phyloP scores from a whole-genome alignment of 2,888 invertebrate species.

The Mythimna albipuncta region DNA sequence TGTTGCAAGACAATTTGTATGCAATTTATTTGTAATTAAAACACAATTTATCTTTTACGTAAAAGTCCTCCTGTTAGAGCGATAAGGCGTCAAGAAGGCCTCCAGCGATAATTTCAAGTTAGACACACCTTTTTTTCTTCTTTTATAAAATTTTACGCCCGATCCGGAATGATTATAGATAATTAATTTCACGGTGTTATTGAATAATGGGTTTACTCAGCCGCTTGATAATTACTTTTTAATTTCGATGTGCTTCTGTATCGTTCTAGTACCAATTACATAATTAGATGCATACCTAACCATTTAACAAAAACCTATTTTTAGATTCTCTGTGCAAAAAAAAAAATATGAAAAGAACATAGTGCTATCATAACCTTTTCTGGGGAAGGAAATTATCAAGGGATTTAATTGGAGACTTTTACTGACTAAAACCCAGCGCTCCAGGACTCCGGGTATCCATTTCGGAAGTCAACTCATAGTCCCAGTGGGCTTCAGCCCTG shows the following conservation, averaged over 20 bases:
- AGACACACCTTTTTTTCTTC: conserved; percentile 2
- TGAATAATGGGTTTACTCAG: conserved; percentile 39
- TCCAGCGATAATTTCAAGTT: conserved; percentile 1
- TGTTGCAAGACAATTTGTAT: not conserved
- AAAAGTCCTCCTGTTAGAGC: not conserved
- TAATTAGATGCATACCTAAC: too few relatives aligned
- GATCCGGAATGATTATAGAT: conserved; percentile 12
- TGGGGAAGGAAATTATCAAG: too few relatives aligned
- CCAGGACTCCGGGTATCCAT: too few relatives aligned
- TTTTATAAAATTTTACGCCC: not conserved
- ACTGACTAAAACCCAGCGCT: too few relatives aligned
- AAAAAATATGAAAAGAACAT: too few relatives aligned
- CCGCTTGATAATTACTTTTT: conserved; percentile 29
- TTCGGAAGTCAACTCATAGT: too few relatives aligned
- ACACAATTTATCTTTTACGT: not conserved
- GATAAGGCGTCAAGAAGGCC: conserved; percentile 18
- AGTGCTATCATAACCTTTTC: too few relatives aligned
- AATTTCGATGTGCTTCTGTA: conserved; percentile 27
- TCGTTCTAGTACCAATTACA: not conserved
- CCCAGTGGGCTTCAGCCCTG: too few relatives aligned
- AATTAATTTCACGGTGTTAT: conserved; percentile 46
- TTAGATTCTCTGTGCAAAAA: too few relatives aligned
- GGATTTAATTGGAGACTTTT: too few relatives aligned
- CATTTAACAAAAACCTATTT: too few relatives aligned
- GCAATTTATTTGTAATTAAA: conserved; percentile 32